A percentile compares a stretch with the other conserved stretches of the same genome.
Conservation (phyloP, 2,113 vertebrate species). For the Papio anubis region DNA sequence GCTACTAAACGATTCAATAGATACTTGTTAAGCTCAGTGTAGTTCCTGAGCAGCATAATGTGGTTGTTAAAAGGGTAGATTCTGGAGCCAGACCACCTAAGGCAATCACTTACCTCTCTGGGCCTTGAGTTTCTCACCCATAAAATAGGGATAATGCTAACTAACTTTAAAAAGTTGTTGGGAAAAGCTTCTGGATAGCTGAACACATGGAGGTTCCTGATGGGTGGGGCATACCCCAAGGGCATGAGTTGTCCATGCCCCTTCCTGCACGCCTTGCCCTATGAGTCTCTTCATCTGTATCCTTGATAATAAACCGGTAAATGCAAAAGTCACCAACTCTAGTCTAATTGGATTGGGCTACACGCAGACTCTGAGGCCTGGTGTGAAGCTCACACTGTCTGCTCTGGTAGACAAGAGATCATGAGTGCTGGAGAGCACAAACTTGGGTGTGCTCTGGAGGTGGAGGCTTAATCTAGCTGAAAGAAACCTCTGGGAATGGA, state of each 20-base stretch:
- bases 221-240: background rate
- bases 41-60: no score
- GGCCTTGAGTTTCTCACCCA: slow-evolving; percentile 1
- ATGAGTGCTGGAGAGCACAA: background rate
- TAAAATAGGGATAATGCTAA: background rate
- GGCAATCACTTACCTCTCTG: background rate
- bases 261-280: background rate
- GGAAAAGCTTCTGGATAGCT: background rate
- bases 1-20: background rate
- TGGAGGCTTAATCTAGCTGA: background rate
- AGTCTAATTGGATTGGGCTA: background rate
- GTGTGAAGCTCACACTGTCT: background rate
- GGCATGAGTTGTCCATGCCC: background rate
- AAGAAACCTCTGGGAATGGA: background rate
- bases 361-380: background rate
- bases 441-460: background rate
- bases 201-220: background rate
- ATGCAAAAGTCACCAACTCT: background rate
- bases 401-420: background rate
- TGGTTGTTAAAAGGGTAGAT: background rate
- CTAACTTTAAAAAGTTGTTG: background rate
- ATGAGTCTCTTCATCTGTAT: background rate
- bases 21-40: background rate
- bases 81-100: background rate
- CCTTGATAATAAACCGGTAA: background rate